Evolutionary conservation across 2,797 vertebrate genomes (phyloP).

Genomic region (Typhlichthys eigenmanni): DNA sequence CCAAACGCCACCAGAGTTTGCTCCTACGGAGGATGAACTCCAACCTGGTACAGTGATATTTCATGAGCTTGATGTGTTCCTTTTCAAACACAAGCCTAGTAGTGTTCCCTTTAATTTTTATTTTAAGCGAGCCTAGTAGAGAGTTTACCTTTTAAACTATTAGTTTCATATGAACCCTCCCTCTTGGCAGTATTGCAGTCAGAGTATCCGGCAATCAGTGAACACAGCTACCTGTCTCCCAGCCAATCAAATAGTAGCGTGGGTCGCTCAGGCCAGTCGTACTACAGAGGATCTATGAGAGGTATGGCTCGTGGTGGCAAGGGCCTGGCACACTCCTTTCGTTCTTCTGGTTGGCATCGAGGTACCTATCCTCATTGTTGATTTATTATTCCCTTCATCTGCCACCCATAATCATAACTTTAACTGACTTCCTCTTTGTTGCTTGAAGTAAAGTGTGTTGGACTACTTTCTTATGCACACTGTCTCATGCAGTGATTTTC

Average conservation of each 20-base stretch:
- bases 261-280: constrained; percentile 79
- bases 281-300: constrained; percentile 82
- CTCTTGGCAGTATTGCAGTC: constrained; percentile 75
- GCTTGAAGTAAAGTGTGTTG: background rate
- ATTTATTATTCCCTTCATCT: background rate
- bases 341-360: constrained; percentile 83
- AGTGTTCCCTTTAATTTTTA: too few species aligned
- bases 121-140: too few species aligned
- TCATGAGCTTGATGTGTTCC: background rate
- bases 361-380: constrained; percentile 67
- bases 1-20: constrained; percentile 90
- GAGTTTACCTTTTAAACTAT: background rate
- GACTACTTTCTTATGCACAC: background rate
- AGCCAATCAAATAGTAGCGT: constrained; percentile 68
- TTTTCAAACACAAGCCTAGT: too few species aligned
- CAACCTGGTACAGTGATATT: constrained; percentile 74
- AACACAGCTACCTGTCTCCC: constrained; percentile 82
- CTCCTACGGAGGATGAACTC: constrained; percentile 78
- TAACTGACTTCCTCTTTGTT: background rate
- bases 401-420: background rate
- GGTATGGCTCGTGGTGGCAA: constrained; percentile 84
- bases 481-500: too few species aligned
- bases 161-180: constrained; percentile 15
- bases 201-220: constrained; percentile 80
- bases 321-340: constrained; percentile 76